Evolutionary conservation across 2,113 vertebrate species (phyloP).

Genomic region (Paracanthobrama guichenoti): DNA sequence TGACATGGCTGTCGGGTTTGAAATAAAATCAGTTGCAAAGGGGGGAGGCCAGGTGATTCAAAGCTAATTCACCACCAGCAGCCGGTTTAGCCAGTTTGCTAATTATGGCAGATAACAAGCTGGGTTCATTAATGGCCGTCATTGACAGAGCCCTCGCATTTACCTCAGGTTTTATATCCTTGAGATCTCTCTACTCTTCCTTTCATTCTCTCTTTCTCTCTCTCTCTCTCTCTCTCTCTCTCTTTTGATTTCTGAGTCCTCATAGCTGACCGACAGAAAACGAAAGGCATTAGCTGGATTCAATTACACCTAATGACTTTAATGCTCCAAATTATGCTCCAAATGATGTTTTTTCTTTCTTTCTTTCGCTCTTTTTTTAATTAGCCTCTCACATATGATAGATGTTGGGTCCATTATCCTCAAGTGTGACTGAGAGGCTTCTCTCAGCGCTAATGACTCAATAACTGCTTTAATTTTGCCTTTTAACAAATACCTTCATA

Average conservation of each 20-base stretch:
- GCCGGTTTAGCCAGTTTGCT: slow-evolving; percentile 42
- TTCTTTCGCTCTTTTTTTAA: slow-evolving; percentile 75
- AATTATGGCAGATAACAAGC: slow-evolving; percentile 55
- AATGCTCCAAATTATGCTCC: slow-evolving; percentile 84
- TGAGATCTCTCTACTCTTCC: slow-evolving; percentile 60
- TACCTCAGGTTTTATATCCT: slow-evolving; percentile 77
- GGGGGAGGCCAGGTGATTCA: background rate
- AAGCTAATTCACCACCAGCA: slow-evolving; percentile 6
- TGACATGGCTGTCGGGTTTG: background rate
- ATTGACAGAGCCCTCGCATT: slow-evolving; percentile 71
- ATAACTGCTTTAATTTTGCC: slow-evolving; percentile 67
- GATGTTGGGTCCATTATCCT: slow-evolving; percentile 88
- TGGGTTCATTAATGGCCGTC: slow-evolving; percentile 45
- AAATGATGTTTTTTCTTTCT: slow-evolving; percentile 49
- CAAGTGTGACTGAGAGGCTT: slow-evolving; percentile 81
- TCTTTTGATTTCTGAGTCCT: slow-evolving; percentile 59
- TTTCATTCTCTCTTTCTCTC: too few relatives aligned
- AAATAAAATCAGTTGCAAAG: slow-evolving; percentile 34
- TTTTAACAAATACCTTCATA: slow-evolving; percentile 63
- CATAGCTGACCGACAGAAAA: slow-evolving; percentile 77
- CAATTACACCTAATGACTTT: slow-evolving; percentile 91
- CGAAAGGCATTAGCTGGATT: slow-evolving; percentile 85
- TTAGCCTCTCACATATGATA: slow-evolving; percentile 82
- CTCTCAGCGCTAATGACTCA: slow-evolving; percentile 81
- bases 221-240: too few relatives aligned